phyloP scores from a whole-genome alignment of 1,140 invertebrate species.

The Ephestia elutella region DNA sequence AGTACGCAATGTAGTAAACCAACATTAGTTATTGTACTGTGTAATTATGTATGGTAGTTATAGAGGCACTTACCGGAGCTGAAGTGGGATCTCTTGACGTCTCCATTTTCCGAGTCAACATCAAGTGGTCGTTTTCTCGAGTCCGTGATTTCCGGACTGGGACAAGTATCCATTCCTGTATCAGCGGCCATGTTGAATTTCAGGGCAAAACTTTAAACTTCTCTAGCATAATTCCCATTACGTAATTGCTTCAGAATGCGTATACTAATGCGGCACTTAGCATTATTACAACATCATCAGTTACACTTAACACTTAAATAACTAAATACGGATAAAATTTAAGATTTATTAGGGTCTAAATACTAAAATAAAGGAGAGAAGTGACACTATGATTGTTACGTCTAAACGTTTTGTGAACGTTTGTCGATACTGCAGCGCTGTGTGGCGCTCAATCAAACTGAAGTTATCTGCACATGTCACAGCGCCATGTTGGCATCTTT shows the following conservation, averaged over 20 bases:
- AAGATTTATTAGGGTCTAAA: slow-evolving; percentile 57
- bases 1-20: slow-evolving; percentile 61
- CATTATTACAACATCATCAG: slow-evolving; percentile 56
- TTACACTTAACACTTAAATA: slow-evolving; percentile 69
- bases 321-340: slow-evolving; percentile 56
- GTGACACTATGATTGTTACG: slow-evolving; percentile 68
- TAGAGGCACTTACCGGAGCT: slow-evolving; percentile 82
- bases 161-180: slow-evolving; percentile 87
- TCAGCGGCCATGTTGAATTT: slow-evolving; percentile 84
- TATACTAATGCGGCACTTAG: slow-evolving; percentile 61
- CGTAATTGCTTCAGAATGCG: slow-evolving; percentile 68
- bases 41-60: slow-evolving; percentile 26
- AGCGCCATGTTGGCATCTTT: slow-evolving; percentile 43
- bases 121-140: slow-evolving; percentile 91
- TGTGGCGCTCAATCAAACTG: slow-evolving; percentile 58
- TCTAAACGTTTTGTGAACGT: slow-evolving; percentile 71
- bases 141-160: slow-evolving; percentile 86
- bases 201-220: slow-evolving; percentile 73
- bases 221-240: slow-evolving; percentile 71
- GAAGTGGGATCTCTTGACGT: slow-evolving; percentile 91
- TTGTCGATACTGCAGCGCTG: slow-evolving; percentile 68
- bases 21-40: slow-evolving; percentile 25
- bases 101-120: slow-evolving; percentile 88
- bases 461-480: slow-evolving; percentile 44
- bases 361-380: slow-evolving; percentile 65